Percentiles rank a stretch among this genome's conserved stretches.
phyloP scores from a whole-genome alignment of 2,888 invertebrate species.

The Amphimallon solstitiale region DNA sequence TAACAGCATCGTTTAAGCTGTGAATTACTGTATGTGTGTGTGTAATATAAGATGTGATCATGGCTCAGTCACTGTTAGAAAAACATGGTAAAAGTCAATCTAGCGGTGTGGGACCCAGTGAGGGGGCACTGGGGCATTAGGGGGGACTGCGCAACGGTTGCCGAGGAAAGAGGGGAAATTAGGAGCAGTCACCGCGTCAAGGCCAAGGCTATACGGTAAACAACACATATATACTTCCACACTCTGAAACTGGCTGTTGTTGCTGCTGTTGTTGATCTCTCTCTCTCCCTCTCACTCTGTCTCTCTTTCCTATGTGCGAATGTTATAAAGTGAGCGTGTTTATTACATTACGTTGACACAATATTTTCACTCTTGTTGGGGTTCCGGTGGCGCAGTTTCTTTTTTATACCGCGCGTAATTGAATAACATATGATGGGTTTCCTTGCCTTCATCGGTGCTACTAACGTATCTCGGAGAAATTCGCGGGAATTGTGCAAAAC shows the following conservation, averaged over 20 bases:
- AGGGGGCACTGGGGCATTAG: conserved; percentile 57
- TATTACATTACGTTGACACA: conserved; percentile 1
- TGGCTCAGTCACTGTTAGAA: conserved; percentile 19
- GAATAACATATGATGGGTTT: too few species aligned
- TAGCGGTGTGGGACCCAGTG: conserved; percentile 54
- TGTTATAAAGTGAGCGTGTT: too few species aligned
- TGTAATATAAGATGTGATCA: background rate
- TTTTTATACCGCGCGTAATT: too few species aligned
- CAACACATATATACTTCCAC: conserved; percentile 46
- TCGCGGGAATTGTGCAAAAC: too few species aligned
- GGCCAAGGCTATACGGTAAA: conserved; percentile 58
- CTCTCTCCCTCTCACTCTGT: too few species aligned
- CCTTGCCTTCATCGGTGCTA: too few species aligned
- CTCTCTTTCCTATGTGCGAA: too few species aligned
- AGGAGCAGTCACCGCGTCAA: conserved; percentile 58
- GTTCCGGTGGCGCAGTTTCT: conserved; percentile 3
- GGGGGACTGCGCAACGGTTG: conserved; percentile 50
- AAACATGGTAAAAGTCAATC: conserved; percentile 33
- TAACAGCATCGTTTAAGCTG: too few species aligned
- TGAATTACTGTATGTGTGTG: too few species aligned
- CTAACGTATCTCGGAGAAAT: too few species aligned
- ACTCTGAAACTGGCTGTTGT: too few species aligned
- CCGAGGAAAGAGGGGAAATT: conserved; percentile 46
- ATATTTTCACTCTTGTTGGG: conserved; percentile 17
- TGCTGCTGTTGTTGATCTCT: too few species aligned